Evolutionary conservation across 1,140 invertebrate genomes (phyloP), one percentile per base, ranked within the genome.

Genomic region (Drosophila leontia): DNA sequence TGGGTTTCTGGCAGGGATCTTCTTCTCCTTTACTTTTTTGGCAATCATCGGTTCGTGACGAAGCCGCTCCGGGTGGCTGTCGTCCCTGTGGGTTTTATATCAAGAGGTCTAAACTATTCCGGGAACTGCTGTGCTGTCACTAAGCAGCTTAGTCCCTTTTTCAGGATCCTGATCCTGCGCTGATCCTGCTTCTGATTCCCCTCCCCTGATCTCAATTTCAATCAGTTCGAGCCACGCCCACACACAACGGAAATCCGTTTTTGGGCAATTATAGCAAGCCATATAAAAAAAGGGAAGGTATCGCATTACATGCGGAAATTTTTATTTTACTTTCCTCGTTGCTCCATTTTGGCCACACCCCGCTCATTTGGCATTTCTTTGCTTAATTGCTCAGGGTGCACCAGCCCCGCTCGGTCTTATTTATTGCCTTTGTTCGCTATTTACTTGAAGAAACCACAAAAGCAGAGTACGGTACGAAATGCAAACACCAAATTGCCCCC

Each of bases 11-110:
- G n/a, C 44, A 42, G 34, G 45, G 65, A 57, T 58, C 35, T n/a
- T 15, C 34, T 6, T 13, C 53, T 55, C 51, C 13, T 55, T 35
- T 55, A 17, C 23, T n/a, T 56, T 62, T 84, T 72, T 72, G 37
- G 67, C 75, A 88, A 87, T 87, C 83, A 87, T 87, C 35, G 62
- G 69, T 65, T 70, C 67, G 75, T 61, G 55, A 56, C 61, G 70
- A 72, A 57, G 76, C 76, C 59, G 75, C 82, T 69, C 82, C 82
- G 42, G 80, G 70, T 69, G 77, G 74, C 69, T 61, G 62, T 80
- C 68, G 62, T 80, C 68, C 84, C 85, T 90, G 84, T 90, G 85
- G 84, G 69, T 90, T 88, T 87, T 88, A 88, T 88, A 88, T 88
- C 80, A 88, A 84, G 69, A 70, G 67, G 47, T 80, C 80, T 88